phyloP scores from a whole-genome alignment of 2,888 invertebrate species.

The Callyntrura guangdongensis region DNA sequence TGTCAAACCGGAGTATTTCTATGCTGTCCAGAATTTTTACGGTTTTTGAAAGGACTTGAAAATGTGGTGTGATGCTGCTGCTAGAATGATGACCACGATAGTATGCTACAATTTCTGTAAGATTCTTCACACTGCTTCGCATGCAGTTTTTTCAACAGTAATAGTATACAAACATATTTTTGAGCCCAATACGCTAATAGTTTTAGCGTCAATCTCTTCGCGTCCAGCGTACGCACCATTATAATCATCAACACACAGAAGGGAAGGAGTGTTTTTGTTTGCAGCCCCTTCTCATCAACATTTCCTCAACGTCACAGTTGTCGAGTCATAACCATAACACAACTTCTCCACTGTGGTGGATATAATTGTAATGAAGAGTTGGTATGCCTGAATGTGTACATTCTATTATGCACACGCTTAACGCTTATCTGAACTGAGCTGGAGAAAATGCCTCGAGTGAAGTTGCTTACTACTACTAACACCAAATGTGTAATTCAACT shows the following conservation, averaged over 20 bases:
- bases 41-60: background rate
- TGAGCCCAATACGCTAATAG: too few species aligned
- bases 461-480: background rate
- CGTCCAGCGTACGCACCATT: background rate
- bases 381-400: background rate
- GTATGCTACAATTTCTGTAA: background rate
- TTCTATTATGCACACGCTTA: slow-evolving; percentile 12
- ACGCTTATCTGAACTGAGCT: slow-evolving; percentile 34
- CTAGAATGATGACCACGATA: background rate
- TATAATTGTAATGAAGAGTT: background rate
- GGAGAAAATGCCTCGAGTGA: slow-evolving; percentile 34
- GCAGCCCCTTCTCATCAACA: background rate
- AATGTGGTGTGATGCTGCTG: background rate
- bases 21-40: background rate
- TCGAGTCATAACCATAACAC: background rate
- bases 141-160: background rate
- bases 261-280: background rate
- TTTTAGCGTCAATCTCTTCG: too few species aligned
- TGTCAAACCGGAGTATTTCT: slow-evolving; percentile 1
- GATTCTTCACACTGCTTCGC: background rate
- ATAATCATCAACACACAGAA: background rate
- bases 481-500: slow-evolving; percentile 44
- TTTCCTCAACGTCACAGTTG: background rate
- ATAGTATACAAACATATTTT: too few species aligned
- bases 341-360: background rate